Conservation (phyloP, 2,113 vertebrate genomes). For the Sphyrna mokarran region DNA sequence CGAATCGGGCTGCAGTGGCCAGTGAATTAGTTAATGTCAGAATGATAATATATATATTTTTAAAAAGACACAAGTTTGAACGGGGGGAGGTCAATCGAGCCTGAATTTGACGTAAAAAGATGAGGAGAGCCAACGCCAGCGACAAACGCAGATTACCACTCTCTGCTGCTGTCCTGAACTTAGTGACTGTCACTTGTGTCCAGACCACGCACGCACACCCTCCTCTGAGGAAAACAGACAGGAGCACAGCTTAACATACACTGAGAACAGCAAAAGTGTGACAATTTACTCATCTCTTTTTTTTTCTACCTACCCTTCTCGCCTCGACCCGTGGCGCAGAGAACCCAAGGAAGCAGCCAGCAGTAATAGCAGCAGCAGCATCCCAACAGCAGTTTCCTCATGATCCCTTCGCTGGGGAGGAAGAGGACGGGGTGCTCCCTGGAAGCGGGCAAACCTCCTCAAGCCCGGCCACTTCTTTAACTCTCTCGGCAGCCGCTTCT, state of each 20-base stretch:
- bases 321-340: not conserved
- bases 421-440: no score
- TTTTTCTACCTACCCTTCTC: not conserved
- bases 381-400: not conserved
- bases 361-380: not conserved
- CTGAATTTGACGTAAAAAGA: not conserved
- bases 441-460: not conserved
- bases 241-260: not conserved
- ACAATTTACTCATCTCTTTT: not conserved
- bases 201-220: not conserved
- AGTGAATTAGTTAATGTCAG: not conserved
- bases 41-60: not conserved
- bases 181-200: not conserved
- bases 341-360: not conserved
- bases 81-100: not conserved
- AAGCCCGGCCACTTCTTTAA: slow-evolving; percentile 15
- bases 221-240: not conserved
- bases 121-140: not conserved
- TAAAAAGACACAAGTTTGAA: not conserved
- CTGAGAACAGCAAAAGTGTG: not conserved
- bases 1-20: not conserved
- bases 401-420: not conserved
- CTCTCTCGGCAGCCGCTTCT: not conserved
- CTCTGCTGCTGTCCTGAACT: not conserved
- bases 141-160: not conserved